Percentiles rank a stretch among this genome's conserved stretches.
These are phyloP conservation scores for Sylvicola cinctus DNA, from an alignment of 2,888 invertebrate genomes.

Conservation along the genomic window DNA sequence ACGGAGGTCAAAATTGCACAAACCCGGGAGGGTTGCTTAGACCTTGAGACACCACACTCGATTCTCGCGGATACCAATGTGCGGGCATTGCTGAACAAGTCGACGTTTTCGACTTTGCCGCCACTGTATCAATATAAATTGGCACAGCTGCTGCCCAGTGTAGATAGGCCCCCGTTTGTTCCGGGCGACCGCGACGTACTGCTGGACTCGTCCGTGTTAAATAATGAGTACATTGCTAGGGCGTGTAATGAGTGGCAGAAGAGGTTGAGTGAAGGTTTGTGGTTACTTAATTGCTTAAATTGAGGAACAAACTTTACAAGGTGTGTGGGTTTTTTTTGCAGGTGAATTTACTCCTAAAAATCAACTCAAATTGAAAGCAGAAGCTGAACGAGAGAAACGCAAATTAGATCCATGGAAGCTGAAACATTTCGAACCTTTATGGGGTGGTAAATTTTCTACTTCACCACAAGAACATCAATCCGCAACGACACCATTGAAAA, in stretches of 20 bases:
- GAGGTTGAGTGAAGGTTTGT: slow-evolving; percentile 75
- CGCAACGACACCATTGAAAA: neutral
- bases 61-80: slow-evolving; percentile 85
- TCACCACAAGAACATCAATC: slow-evolving; percentile 3
- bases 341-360: slow-evolving; percentile 94
- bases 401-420: slow-evolving; percentile 94
- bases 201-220: slow-evolving; percentile 64
- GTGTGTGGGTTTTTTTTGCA: neutral
- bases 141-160: slow-evolving; percentile 75
- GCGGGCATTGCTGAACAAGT: slow-evolving; percentile 71
- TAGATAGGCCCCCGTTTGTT: slow-evolving; percentile 44
- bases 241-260: slow-evolving; percentile 91
- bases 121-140: slow-evolving; percentile 82
- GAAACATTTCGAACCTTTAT: slow-evolving; percentile 89
- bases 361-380: slow-evolving; percentile 77
- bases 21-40: slow-evolving; percentile 83
- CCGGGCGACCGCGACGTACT: slow-evolving; percentile 28
- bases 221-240: slow-evolving; percentile 94
- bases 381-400: slow-evolving; percentile 81
- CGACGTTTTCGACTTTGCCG: slow-evolving; percentile 75
- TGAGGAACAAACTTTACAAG: neutral
- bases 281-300: neutral
- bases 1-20: slow-evolving; percentile 84
- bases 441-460: slow-evolving; percentile 53
- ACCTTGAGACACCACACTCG: slow-evolving; percentile 88